A percentile compares a stretch with the other conserved stretches of the same genome.
phyloP scores from a whole-genome alignment of 2,888 invertebrate species.

The Nephrotoma appendiculata region DNA sequence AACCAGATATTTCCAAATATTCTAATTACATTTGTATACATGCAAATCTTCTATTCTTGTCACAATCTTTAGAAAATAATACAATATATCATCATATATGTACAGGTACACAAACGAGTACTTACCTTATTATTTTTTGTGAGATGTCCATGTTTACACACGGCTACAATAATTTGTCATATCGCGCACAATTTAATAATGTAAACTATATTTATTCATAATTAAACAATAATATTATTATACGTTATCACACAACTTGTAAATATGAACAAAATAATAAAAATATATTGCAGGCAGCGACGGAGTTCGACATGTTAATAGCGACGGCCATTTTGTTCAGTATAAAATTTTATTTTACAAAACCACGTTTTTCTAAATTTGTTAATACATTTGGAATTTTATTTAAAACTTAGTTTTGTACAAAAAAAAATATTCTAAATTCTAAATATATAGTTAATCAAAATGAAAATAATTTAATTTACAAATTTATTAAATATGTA shows the following conservation, averaged over 20 bases:
- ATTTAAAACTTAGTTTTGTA: not conserved
- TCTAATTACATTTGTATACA: not conserved
- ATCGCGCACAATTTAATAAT: not conserved
- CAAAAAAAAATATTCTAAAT: not conserved
- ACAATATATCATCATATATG: not conserved
- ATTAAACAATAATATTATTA: not conserved
- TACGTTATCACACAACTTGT: not conserved
- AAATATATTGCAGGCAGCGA: not conserved
- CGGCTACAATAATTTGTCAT: not conserved
- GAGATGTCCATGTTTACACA: not conserved
- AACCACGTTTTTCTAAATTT: not conserved
- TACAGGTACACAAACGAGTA: not conserved
- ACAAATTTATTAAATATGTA: not conserved
- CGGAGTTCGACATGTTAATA: not conserved
- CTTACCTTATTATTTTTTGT: not conserved
- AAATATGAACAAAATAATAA: not conserved
- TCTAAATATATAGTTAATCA: not conserved
- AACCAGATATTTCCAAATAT: not conserved
- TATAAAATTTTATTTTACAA: not conserved
- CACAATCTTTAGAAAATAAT: not conserved
- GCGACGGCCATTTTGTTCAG: not conserved
- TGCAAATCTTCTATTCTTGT: not conserved
- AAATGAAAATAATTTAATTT: not conserved
- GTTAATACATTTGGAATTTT: not conserved
- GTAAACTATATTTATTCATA: not conserved